Evolutionary conservation across 2,888 invertebrate species (phyloP), one percentile per base, ranked within the genome.

Genomic region (Stictocephala bisonia): DNA sequence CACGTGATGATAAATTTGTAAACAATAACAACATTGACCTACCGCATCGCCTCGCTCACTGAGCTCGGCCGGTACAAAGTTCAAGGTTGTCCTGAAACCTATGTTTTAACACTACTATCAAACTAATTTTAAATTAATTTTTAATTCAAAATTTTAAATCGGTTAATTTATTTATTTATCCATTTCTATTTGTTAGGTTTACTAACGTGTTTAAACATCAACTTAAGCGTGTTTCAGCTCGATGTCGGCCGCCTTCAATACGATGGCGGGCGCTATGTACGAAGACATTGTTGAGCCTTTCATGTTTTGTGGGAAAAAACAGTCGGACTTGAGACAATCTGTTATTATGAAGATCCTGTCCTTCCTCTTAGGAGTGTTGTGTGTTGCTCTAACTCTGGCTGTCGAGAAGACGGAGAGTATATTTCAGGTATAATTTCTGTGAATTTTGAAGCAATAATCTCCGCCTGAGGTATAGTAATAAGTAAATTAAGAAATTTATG

Each of bases 231-330:
- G n/a, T n/a, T 85, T 67, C 82, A 89, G 90, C 48, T 88, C 90
- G 51, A 87, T 90, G 81, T 90, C 90, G 9, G 87, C 89, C 0
- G 83, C 86, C 35, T 84, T 90, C 15, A 90, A 90, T 79, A 88
- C 90, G 0, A 83, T 89, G 77, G 85, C 90, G 11, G 90, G 89
- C 11, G 88, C 89, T 0, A 82, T 90, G 22, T 90, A 89, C 79
- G 89, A 90, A 81, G 90, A 90, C 80, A 89, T 90, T 78, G 86
- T 90, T 24, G 85, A 86, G 70, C 86, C 86, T 0, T 87, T 81
- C 77, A 84, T 89, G 80, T 35, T 11, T 44, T 86, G 87, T 1
- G 70, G 70, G 7, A 84, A 84, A 60, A 84, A 82, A 58, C 85
- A 86, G 0, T 85, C 83, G 13, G 88, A 88, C 79, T 82, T 84